Evolutionary conservation across 2,797 vertebrate species (phyloP).

Genomic region (Microtus californicus): DNA sequence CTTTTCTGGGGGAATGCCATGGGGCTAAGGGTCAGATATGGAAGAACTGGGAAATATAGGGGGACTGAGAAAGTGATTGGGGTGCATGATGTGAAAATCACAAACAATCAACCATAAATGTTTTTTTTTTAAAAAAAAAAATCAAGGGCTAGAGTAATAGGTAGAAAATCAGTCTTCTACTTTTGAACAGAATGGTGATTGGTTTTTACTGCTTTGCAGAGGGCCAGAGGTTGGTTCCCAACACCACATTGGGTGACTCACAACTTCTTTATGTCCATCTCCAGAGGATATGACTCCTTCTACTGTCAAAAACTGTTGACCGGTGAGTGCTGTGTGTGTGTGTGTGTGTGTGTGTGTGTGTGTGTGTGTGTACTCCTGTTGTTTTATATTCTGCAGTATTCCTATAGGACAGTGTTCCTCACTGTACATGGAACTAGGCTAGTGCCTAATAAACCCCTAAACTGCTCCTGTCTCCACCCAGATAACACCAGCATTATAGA

Average conservation of each 20-base stretch:
- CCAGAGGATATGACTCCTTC: no score
- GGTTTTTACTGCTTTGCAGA: not conserved
- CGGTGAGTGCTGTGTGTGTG: not conserved
- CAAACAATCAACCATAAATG: no score
- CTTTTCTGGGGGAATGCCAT: no score
- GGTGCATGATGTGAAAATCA: no score
- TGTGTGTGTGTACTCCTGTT: not conserved
- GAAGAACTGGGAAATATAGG: no score
- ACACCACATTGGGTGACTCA: not conserved
- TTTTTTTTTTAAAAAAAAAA: no score
- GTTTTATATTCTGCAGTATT: no score
- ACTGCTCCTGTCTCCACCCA: not conserved
- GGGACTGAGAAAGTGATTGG: no score
- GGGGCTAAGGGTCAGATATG: no score
- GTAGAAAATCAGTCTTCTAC: not conserved
- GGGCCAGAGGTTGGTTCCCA: not conserved
- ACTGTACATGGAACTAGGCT: not conserved
- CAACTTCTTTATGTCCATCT: not conserved
- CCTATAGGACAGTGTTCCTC: not conserved
- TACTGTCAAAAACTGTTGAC: not conserved
- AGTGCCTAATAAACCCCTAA: no score
- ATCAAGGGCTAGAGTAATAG: not conserved
- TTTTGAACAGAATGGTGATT: not conserved
- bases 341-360: not conserved
- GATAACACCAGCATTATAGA: no score